Evolutionary conservation across 2,113 vertebrate species (phyloP).

Genomic region (Cettia cetti): DNA sequence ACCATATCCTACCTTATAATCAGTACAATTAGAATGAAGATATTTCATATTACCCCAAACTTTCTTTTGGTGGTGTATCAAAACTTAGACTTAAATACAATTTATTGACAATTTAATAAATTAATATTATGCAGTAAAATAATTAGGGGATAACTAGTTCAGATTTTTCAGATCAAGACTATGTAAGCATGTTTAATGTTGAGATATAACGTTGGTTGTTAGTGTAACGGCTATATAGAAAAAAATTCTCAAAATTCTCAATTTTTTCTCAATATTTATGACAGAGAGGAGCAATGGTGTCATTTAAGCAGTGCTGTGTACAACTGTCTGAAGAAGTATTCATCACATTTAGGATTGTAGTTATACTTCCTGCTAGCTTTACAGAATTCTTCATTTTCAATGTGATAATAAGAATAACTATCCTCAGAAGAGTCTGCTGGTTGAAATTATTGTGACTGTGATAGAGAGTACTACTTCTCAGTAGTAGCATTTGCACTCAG

Average conservation of each 20-base stretch:
- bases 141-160: not conserved
- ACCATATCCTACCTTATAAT: not conserved
- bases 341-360: not conserved
- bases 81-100: not conserved
- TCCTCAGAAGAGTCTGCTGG: not conserved
- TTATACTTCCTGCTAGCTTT: not conserved
- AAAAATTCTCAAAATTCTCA: not conserved
- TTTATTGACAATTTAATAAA: not conserved
- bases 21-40: not conserved
- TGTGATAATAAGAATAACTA: not conserved
- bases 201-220: not conserved
- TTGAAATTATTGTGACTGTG: not conserved
- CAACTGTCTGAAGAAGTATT: not conserved
- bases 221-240: not conserved
- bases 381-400: not conserved
- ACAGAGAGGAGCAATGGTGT: not conserved
- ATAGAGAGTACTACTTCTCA: not conserved
- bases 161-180: not conserved
- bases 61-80: not conserved
- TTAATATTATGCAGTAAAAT: not conserved
- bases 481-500: not conserved
- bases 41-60: not conserved
- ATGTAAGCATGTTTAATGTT: not conserved
- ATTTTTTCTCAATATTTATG: not conserved
- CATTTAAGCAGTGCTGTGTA: not conserved